Evolutionary conservation across 2,888 invertebrate genomes (phyloP), one percentile per base, ranked within the genome.

Genomic region (Chrysotoxum bicinctum): DNA sequence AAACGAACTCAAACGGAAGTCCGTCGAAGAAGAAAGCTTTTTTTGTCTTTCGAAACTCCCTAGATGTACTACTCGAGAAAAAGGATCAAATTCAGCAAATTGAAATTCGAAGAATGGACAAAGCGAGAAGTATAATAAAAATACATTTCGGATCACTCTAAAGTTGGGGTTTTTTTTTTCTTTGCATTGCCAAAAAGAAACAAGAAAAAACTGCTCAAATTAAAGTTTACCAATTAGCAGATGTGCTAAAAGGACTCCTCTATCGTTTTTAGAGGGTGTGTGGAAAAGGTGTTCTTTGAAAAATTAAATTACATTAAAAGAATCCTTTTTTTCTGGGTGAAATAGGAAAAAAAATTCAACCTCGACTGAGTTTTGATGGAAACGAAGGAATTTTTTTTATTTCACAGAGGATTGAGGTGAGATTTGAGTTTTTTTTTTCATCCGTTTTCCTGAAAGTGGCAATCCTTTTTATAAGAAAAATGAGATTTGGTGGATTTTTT

Each of bases 211-310:
- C 21, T 48, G 45, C 73, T 32, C 35, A 69, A 78, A 79, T 79
- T 83, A 83, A 83, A 83, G 78, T 83, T 79, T 79, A 23, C 83
- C 83, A 83, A 83, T 83, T 83, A 83, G 69, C 69, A 69, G 78
- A 69, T 68, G 78, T 83, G 78, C 68, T 68, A 35, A 32, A 79
- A 74, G 48, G 45, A 73, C 35, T 66, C 14, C 35, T n/a, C n/a
- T 35, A 58, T 58, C 21, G 12, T 66, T 66, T 64, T 9, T 8
- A 14, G 16, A 58, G 30, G 8, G 23, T n/a, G 56, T 56, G 14
- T 23, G 12, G 21, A 23, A 37, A 35, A 58, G 58, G 58, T 54
- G 19, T 73, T 26, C 56, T 73, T 73, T 62, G 14, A 62, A 70
- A 52, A 77, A 56, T 26, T 35, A 30, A 60, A 69, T 66, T 35